Evolutionary conservation across 2,797 vertebrate genomes (phyloP).

Genomic region (Caiman crocodilus): DNA sequence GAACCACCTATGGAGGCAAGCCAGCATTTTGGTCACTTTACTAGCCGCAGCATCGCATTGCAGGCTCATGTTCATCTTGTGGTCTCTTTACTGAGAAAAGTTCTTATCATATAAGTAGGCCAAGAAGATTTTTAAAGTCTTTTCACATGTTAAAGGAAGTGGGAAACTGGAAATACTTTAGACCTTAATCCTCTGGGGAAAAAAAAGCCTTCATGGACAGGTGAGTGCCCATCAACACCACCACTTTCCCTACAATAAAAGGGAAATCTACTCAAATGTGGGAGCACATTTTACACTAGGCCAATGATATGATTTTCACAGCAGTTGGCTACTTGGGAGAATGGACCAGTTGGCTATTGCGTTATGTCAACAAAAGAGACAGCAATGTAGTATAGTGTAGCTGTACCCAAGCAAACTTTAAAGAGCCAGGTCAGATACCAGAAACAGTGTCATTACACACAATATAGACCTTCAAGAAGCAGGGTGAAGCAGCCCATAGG

Average conservation of each 20-base stretch:
- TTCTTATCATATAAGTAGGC: background rate
- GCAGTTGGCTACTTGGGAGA: background rate
- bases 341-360: background rate
- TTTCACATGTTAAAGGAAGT: background rate
- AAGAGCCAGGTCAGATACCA: background rate
- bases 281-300: background rate
- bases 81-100: background rate
- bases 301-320: background rate
- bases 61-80: no score
- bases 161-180: background rate
- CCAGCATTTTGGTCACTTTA: no score
- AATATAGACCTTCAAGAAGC: background rate
- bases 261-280: background rate
- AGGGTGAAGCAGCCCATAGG: background rate
- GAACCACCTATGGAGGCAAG: no score
- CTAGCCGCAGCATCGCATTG: no score
- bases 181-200: background rate
- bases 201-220: background rate
- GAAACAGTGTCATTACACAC: background rate
- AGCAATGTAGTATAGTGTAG: background rate
- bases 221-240: background rate
- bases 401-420: background rate
- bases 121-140: background rate
- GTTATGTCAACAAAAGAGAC: background rate
- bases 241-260: background rate